phyloP scores from a whole-genome alignment of 2,797 vertebrate genomes.

The Bufotes viridis region DNA sequence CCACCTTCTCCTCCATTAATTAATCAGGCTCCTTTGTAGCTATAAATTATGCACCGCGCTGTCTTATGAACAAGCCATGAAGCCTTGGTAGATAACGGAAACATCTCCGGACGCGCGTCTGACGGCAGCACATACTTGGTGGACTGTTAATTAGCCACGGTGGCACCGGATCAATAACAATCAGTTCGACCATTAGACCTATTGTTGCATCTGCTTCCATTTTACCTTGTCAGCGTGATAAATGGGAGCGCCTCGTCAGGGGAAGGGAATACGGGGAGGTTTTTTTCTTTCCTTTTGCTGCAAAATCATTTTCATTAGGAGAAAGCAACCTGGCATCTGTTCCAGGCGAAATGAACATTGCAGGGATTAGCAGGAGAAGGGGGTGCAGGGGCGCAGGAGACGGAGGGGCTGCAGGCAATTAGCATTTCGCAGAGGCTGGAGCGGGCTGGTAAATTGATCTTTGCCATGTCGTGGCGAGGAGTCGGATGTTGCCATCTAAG shows the following conservation, averaged over 20 bases:
- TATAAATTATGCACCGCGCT: slow-evolving; percentile 20
- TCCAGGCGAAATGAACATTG: slow-evolving; percentile 2
- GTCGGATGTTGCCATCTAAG: slow-evolving; percentile 22
- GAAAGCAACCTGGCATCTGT: slow-evolving; percentile 46
- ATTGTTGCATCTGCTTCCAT: slow-evolving; percentile 63
- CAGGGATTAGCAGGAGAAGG: neutral
- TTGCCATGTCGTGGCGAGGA: slow-evolving; percentile 15
- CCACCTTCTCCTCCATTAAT: slow-evolving; percentile 28
- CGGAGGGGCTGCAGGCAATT: slow-evolving; percentile 2
- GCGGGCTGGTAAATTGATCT: slow-evolving; percentile 36
- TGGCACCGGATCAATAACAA: slow-evolving; percentile 65
- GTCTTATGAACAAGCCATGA: slow-evolving; percentile 47
- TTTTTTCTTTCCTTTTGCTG: slow-evolving; percentile 31
- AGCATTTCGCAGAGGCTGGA: neutral
- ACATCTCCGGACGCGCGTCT: neutral
- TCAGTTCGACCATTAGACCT: slow-evolving; percentile 65
- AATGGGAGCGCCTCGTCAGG: slow-evolving; percentile 59
- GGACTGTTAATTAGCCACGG: slow-evolving; percentile 60
- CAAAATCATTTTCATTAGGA: slow-evolving; percentile 60
- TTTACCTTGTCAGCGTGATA: slow-evolving; percentile 56
- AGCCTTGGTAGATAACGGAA: slow-evolving; percentile 48
- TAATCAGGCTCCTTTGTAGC: neutral
- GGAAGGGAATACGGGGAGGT: slow-evolving; percentile 49
- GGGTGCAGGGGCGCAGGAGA: neutral
- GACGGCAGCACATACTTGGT: neutral